These are phyloP conservation scores for Siphamia tubifer DNA, from an alignment of 2,113 vertebrate species.

Conservation along the genomic window DNA sequence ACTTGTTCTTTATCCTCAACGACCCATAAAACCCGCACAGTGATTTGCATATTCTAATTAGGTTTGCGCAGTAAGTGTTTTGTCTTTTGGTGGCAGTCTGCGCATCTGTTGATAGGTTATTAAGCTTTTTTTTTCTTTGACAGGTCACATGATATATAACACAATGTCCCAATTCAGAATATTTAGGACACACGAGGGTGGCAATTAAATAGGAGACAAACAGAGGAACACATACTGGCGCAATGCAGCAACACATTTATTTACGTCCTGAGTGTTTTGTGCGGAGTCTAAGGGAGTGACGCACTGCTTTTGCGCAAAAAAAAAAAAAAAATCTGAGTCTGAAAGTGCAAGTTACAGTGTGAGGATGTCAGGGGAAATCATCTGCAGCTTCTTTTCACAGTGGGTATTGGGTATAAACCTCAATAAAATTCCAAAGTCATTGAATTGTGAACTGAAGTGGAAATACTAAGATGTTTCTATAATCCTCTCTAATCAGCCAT, in stretches of 20 bases:
- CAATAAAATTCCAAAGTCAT: conserved; percentile 1
- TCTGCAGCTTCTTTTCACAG: not conserved
- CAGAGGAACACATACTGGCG: not conserved
- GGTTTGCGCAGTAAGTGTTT: conserved; percentile 50
- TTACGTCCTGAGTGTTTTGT: not conserved
- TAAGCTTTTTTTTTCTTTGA: conserved; percentile 25
- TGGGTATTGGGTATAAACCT: too few species aligned
- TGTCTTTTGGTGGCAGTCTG: conserved; percentile 48
- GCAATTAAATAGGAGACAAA: conserved; percentile 50
- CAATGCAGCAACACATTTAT: conserved; percentile 17
- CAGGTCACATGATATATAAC: conserved; percentile 46
- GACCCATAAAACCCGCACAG: not conserved
- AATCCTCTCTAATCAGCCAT: conserved; percentile 58
- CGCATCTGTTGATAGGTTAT: conserved; percentile 67
- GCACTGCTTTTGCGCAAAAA: not conserved
- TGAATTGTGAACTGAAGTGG: conserved; percentile 26
- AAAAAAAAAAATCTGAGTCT: too few species aligned
- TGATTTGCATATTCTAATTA: conserved; percentile 77
- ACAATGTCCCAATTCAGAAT: conserved; percentile 56
- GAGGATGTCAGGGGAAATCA: conserved; percentile 29
- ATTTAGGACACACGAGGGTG: conserved; percentile 68
- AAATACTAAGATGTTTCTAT: conserved; percentile 1
- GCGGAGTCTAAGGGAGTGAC: not conserved
- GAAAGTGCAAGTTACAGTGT: conserved; percentile 23
- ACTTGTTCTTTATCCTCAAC: not conserved